Conservation (phyloP, 2,113 vertebrate genomes). For the Atrichornis clamosus region DNA sequence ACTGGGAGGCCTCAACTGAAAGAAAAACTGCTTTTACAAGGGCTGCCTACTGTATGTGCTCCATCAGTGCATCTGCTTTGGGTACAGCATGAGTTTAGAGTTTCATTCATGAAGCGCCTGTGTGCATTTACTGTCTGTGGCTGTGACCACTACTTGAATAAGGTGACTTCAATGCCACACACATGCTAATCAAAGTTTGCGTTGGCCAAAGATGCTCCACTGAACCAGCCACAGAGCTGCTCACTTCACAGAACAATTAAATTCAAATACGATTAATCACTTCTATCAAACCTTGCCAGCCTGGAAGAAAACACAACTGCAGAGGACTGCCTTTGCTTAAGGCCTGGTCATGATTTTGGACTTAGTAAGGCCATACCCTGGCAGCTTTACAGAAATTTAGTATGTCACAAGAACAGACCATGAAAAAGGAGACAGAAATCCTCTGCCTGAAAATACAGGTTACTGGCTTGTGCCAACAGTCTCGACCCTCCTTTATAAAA, state of each 20-base stretch:
- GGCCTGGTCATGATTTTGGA: not conserved
- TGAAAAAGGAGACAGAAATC: not conserved
- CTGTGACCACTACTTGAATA: not conserved
- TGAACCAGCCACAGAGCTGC: not conserved
- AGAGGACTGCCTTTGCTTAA: not conserved
- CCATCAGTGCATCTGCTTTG: not conserved
- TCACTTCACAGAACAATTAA: not conserved
- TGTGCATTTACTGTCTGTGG: not conserved
- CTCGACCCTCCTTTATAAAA: not conserved
- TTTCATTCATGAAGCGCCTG: not conserved
- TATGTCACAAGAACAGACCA: not conserved
- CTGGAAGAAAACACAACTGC: not conserved
- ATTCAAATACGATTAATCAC: not conserved
- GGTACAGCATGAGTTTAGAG: not conserved
- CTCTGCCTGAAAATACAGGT: not conserved
- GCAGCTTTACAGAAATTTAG: not conserved
- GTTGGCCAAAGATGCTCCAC: not conserved
- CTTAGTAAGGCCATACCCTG: not conserved
- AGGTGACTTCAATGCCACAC: not conserved
- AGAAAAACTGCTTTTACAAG: not conserved
- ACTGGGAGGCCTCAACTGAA: not conserved
- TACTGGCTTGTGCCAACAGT: not conserved
- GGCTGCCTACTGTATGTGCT: not conserved
- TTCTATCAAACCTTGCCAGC: not conserved
- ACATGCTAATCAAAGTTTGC: not conserved